A percentile compares a stretch with the other conserved stretches of the same genome.
Conservation (phyloP, 2,797 vertebrate genomes). For the Tragopan temminckii region DNA sequence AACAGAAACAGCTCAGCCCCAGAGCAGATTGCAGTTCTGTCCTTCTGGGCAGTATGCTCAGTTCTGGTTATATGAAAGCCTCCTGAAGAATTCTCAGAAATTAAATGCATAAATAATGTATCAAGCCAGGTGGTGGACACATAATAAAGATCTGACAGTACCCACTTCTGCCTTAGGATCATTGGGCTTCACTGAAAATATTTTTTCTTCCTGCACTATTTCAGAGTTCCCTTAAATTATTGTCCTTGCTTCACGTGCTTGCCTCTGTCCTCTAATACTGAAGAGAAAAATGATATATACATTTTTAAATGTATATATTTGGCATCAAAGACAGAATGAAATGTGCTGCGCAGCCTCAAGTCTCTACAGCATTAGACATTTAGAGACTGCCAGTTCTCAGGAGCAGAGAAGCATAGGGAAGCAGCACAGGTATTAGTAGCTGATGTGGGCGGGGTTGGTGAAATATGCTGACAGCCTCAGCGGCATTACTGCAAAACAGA, state of each 20-base stretch:
- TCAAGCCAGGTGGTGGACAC: background rate
- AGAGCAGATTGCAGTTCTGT: background rate
- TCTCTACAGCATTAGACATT: background rate
- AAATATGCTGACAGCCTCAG: background rate
- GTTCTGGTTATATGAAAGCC: constrained; percentile 23
- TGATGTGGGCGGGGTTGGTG: rapidly evolving
- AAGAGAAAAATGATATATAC: background rate
- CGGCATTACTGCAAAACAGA: background rate
- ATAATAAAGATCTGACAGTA: background rate
- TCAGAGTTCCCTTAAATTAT: background rate
- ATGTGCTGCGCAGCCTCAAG: background rate
- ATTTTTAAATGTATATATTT: background rate
- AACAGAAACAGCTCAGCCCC: background rate
- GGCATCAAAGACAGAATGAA: background rate
- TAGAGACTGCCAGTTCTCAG: background rate
- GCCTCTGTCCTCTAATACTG: background rate
- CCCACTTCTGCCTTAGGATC: background rate
- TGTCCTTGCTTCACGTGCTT: background rate
- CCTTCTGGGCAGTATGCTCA: constrained; percentile 2
- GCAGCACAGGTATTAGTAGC: background rate
- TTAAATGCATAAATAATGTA: constrained; percentile 6
- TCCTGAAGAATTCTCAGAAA: background rate
- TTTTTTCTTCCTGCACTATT: background rate
- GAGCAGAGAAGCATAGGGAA: background rate
- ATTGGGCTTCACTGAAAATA: background rate